phyloP scores from a whole-genome alignment of 2,797 vertebrate genomes.

The Acanthopagrus latus region DNA sequence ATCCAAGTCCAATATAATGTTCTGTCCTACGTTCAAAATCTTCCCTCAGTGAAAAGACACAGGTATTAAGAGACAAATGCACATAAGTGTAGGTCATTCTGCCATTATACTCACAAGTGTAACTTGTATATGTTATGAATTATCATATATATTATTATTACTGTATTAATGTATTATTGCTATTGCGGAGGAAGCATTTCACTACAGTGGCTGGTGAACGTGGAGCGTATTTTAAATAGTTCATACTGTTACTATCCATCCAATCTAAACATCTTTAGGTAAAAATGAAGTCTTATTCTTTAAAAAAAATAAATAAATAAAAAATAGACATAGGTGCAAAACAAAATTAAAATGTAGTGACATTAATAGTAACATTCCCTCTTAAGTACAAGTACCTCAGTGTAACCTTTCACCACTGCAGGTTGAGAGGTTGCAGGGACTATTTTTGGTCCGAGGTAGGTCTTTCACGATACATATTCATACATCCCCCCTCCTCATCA shows the following conservation, averaged over 20 bases:
- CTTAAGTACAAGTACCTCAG: background rate
- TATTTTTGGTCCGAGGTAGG: background rate
- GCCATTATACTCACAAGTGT: background rate
- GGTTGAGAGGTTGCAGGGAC: background rate
- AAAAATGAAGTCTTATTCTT: background rate
- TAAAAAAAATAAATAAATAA: too few relatives aligned
- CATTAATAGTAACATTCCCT: too few relatives aligned
- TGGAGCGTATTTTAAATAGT: too few relatives aligned
- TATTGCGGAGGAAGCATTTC: background rate
- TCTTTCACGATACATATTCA: background rate
- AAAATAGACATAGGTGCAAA: too few relatives aligned
- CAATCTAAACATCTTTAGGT: too few relatives aligned
- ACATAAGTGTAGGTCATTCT: background rate
- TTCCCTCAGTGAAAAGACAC: background rate
- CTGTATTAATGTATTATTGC: background rate
- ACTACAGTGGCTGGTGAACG: too few relatives aligned
- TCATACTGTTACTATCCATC: too few relatives aligned
- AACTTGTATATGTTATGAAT: background rate
- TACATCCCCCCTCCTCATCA: background rate
- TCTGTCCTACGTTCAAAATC: background rate
- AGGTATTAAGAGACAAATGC: background rate
- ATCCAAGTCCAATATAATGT: background rate
- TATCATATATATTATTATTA: background rate
- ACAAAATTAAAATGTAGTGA: background rate
- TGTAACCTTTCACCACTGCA: background rate